Evolutionary conservation across 2,113 vertebrate genomes (phyloP), one percentile per base, ranked within the genome.

Genomic region (Alligator sinensis): DNA sequence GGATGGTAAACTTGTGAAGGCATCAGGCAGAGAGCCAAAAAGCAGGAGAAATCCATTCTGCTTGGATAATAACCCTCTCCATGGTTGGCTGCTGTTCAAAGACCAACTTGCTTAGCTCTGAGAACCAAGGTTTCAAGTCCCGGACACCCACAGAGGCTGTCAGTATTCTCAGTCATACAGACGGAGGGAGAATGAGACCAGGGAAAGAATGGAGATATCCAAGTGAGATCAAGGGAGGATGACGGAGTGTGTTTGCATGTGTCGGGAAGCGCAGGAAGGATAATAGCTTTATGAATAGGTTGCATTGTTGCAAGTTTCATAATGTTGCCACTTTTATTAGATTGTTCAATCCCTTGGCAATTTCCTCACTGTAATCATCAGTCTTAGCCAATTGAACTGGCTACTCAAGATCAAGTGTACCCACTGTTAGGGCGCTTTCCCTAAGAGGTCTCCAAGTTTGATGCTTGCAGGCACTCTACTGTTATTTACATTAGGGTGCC

Each of bases 371-470:
- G 57, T 18, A 61, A 9, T 2, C 1, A 3, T 9, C 27, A 1
- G 27, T 64, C 27, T 0, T 19, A 34, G 58, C 1, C n/a, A 17
- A 0, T 27, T 3, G 0, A 5, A 75, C 54, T 1, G 17, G 5
- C 54, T 4, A 14, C 24, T 3, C 8, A 0, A 12, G 62, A 25
- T 0, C 15, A 0, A 59, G 11, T 0, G 17, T 5, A 19, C 17
- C 55, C 17, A 12, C 70, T 16, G n/a, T 54, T 0, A 2, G 59
- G 22, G 16, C 2, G 0, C 77, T 3, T 86, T 89, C 62, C 22
- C 0, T 0, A 25, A 62, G 27, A 3, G 24, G 4, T 30, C 5
- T 30, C 86, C 34, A 28, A 5, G 0, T 12, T 30, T 16, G 0
- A 10, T 28, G 7, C 19, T 24, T 30, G 25, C 24, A 1, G 5